Base-by-base conservation (phyloP, 1,140 invertebrate species). In the Lepidurus couesii region DNA sequence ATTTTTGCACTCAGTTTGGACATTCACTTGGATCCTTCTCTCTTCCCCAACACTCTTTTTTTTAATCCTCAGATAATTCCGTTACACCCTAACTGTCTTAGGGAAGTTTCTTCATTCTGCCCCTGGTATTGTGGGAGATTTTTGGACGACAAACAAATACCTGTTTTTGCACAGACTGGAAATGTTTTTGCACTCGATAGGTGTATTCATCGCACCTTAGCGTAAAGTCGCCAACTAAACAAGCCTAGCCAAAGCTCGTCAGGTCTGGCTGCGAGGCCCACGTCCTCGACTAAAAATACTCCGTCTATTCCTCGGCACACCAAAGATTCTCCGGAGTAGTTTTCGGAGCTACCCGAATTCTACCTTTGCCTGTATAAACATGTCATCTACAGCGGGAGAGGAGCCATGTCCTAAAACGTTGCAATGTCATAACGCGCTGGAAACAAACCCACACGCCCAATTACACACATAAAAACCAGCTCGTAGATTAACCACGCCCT, bases 231-330 rank as follows among this genome's bases (percentile, higher is more conserved):
- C 53, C 21, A 21, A 65, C 53, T 65, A 65, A 65, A 65, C 53
- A 65, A 21, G 53, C n/a, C 16, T n/a, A 65, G 45, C 16, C 10
- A 7, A 65, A 13, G 16, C 53, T 1, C n/a, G n/a, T 16, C 53
- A 65, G 21, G 53, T 65, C 53, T 65, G 53, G 34, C 53, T 65
- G 53, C 53, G 53, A 65, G 53, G 53, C 21, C 53, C 53, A 21
- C 53, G 21, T 65, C 53, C 53, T 65, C 53, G 53, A 65, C 53
- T 65, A 65, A 65, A 65, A 65, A 65, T 65, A 65, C 53, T n/a
- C 53, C 53, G 53, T 65, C 53, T 65, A 65, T 4, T 21, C 53
- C 21, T 7, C 53, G n/a, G 53, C 53, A 65, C 8, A 65, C 21
- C 53, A 65, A 65, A 13, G 13, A 0, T 65, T 47, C 53, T 7